A percentile compares a stretch with the other conserved stretches of the same genome.
phyloP scores from a whole-genome alignment of 2,888 invertebrate genomes.

The Steinernema hermaphroditum region DNA sequence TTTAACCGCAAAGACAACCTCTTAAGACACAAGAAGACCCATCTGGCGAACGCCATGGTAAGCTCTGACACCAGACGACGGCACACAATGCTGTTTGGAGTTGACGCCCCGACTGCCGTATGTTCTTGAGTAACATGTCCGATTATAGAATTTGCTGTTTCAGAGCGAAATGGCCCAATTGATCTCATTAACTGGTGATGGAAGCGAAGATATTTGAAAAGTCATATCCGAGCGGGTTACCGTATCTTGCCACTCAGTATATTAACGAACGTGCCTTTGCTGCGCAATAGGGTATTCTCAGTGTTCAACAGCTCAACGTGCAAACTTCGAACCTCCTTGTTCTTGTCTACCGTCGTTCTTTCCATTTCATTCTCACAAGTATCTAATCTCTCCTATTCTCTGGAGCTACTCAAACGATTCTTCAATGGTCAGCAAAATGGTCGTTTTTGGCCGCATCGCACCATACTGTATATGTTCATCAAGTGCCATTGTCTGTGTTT shows the following conservation, averaged over 20 bases:
- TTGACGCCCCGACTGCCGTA: constrained; percentile 24
- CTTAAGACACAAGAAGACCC: constrained; percentile 66
- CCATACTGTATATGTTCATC: neutral
- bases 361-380: neutral
- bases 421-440: constrained; percentile 20
- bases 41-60: constrained; percentile 36
- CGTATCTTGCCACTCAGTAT: neutral
- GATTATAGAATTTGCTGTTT: neutral
- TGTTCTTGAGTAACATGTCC: neutral
- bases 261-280: neutral
- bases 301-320: constrained; percentile 21
- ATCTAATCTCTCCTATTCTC: constrained; percentile 11
- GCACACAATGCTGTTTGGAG: constrained; percentile 27
- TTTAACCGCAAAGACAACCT: constrained; percentile 67
- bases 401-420: constrained; percentile 27
- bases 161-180: constrained; percentile 27
- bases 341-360: constrained; percentile 26
- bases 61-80: constrained; percentile 20
- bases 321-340: constrained; percentile 23
- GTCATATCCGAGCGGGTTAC: neutral
- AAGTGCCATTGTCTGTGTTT: neutral
- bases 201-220: constrained; percentile 26
- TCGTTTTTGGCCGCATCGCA: constrained; percentile 13
- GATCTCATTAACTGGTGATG: constrained; percentile 27
- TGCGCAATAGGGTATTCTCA: constrained; percentile 20